Conservation (phyloP, 1,140 invertebrate genomes). For the Patella vulgata region DNA sequence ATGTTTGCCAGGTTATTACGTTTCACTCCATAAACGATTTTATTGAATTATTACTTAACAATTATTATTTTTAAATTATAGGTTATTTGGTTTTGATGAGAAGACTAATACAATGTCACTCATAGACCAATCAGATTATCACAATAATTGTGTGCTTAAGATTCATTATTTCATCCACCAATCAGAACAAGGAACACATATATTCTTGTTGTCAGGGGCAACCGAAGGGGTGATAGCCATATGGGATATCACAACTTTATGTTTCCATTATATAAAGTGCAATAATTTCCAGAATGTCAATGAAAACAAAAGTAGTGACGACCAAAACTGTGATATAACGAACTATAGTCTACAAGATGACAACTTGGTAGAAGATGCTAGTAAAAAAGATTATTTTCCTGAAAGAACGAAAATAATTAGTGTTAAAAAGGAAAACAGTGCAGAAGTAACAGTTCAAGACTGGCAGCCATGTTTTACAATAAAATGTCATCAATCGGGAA, state of each 20-base stretch:
- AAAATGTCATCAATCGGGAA: conserved; percentile 76
- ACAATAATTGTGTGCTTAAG: conserved; percentile 61
- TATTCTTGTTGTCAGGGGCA: conserved; percentile 69
- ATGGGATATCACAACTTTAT: conserved; percentile 70
- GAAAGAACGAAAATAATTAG: neutral
- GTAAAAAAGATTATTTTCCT: neutral
- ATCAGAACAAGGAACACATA: neutral
- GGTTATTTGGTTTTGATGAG: conserved; percentile 58
- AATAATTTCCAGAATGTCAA: neutral
- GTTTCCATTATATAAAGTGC: conserved; percentile 6
- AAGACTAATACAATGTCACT: conserved; percentile 24
- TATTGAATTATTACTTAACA: neutral
- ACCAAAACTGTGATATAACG: neutral
- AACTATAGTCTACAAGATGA: neutral
- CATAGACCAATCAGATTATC: conserved; percentile 45
- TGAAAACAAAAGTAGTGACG: neutral
- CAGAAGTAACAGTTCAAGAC: neutral
- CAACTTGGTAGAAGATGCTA: neutral
- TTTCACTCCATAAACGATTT: neutral
- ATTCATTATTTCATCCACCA: conserved; percentile 33
- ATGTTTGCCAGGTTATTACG: neutral
- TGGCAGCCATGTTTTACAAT: conserved; percentile 63
- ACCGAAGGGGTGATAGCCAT: conserved; percentile 76
- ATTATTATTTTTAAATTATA: conserved; percentile 43
- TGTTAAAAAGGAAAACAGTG: neutral